Evolutionary conservation across 2,888 invertebrate genomes (phyloP).

Genomic region (Enchytraeus crypticus): DNA sequence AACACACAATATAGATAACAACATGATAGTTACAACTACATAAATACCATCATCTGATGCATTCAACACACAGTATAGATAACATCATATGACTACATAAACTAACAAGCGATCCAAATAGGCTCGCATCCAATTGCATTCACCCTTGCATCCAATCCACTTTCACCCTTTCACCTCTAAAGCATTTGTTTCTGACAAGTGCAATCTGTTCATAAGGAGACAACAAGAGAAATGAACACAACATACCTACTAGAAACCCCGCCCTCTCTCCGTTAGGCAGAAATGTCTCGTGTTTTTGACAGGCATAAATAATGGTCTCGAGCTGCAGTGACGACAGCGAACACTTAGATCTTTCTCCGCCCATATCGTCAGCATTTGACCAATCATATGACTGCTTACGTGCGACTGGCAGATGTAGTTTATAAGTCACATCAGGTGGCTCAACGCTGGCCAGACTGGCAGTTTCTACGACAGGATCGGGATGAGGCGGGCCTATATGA

Average conservation of each 20-base stretch:
- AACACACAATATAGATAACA: too few species aligned
- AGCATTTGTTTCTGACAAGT: too few species aligned
- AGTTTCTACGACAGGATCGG: constrained; percentile 97
- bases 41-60: too few species aligned
- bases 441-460: constrained; percentile 92
- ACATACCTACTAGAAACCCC: constrained; percentile 79
- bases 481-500: constrained; percentile 57
- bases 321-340: constrained; percentile 83
- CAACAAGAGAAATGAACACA: not conserved
- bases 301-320: constrained; percentile 92
- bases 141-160: too few species aligned
- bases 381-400: constrained; percentile 45
- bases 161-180: too few species aligned
- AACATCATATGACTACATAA: too few species aligned
- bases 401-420: constrained; percentile 62
- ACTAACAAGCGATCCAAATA: too few species aligned
- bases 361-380: not conserved
- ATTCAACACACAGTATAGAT: too few species aligned
- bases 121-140: too few species aligned
- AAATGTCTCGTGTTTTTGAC: constrained; percentile 84
- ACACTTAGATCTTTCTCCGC: not conserved
- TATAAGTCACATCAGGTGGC: constrained; percentile 84
- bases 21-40: too few species aligned
- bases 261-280: constrained; percentile 81
- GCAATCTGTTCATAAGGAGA: too few species aligned